Percentiles rank a stretch among this genome's conserved stretches.
phyloP scores from a whole-genome alignment of 2,888 invertebrate genomes.

The Heliconius ethilla region DNA sequence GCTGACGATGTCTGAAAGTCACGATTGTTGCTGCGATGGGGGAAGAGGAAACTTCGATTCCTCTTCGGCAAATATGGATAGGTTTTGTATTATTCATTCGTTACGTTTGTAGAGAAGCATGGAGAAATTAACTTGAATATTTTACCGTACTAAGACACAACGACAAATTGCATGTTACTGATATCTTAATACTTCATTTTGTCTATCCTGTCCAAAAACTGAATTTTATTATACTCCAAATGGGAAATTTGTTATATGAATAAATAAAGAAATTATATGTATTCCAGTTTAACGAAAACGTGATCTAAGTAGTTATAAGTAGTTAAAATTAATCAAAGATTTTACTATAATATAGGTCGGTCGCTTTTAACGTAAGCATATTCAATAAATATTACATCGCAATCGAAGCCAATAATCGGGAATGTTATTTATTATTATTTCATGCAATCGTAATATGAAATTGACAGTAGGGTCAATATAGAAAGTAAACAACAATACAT shows the following conservation, averaged over 20 bases:
- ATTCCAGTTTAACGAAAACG: conserved; percentile 1
- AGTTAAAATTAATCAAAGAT: too few relatives aligned
- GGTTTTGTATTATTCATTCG: neutral
- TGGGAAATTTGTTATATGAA: neutral
- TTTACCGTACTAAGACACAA: neutral
- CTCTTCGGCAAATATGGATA: neutral
- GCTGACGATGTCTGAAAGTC: too few relatives aligned
- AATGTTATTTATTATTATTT: conserved; percentile 16
- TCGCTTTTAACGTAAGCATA: neutral
- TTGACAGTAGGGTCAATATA: conserved; percentile 6
- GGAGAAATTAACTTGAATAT: neutral
- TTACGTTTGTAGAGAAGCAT: neutral
- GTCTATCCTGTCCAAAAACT: neutral
- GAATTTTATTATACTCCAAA: neutral
- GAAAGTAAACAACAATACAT: conserved; percentile 41
- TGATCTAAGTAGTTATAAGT: neutral
- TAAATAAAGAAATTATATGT: too few relatives aligned
- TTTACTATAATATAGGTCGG: conserved; percentile 3
- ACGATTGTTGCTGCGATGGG: conserved; percentile 15
- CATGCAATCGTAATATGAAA: conserved; percentile 6
- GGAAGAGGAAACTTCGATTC: conserved; percentile 35
- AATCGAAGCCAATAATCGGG: neutral
- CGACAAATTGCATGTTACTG: neutral
- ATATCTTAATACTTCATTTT: neutral
- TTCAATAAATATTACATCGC: neutral